A percentile compares a stretch with the other conserved stretches of the same genome.
These are phyloP conservation scores for Lasioglossum figueresi DNA, from an alignment of 2,888 invertebrate genomes.

Conservation along the genomic window DNA sequence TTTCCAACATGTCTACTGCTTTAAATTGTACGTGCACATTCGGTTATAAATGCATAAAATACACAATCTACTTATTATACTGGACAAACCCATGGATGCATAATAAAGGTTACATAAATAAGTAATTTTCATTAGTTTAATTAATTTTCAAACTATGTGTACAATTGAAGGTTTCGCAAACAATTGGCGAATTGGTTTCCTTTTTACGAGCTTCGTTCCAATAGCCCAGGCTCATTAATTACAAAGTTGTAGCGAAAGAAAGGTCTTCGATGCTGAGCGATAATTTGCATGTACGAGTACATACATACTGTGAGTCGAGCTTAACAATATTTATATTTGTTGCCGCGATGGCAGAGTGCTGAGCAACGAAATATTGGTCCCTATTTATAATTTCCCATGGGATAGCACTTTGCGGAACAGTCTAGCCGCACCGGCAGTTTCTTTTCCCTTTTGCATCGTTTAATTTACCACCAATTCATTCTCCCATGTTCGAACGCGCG, in stretches of 20 bases:
- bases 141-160: not conserved
- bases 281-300: constrained; percentile 30
- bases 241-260: not conserved
- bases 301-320: constrained; percentile 23
- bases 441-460: constrained; percentile 49
- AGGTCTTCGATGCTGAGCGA: not conserved
- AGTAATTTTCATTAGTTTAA: too few species aligned
- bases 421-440: constrained; percentile 16
- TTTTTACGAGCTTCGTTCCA: not conserved
- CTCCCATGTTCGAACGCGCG: not conserved
- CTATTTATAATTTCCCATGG: constrained; percentile 65
- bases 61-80: too few species aligned
- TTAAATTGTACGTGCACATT: too few species aligned
- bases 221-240: not conserved
- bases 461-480: constrained; percentile 37
- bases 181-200: not conserved
- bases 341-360: constrained; percentile 18
- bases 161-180: not conserved
- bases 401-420: constrained; percentile 33
- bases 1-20: too few species aligned
- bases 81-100: too few species aligned
- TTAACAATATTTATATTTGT: constrained; percentile 56
- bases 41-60: too few species aligned
- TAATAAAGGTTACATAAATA: too few species aligned
- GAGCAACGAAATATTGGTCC: constrained; percentile 33